Evolutionary conservation across 2,797 vertebrate species (phyloP).

Genomic region (Eidolon dupreanum): DNA sequence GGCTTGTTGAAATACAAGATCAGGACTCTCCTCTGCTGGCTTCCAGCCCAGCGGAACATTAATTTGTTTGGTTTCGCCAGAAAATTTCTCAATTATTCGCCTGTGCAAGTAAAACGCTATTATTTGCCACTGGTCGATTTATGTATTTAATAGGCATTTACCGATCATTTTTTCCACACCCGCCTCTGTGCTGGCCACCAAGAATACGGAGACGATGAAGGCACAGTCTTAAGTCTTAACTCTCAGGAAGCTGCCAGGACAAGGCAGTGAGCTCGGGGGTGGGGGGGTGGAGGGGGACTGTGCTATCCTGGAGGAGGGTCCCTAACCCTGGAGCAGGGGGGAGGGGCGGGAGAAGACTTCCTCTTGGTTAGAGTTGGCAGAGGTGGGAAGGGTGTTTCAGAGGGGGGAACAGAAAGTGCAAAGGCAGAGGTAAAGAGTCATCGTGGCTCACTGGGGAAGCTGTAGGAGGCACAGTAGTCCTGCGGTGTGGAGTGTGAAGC

Average conservation of each 20-base stretch:
- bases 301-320: neutral
- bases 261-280: neutral
- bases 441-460: fast-evolving
- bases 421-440: neutral
- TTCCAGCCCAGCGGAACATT: neutral
- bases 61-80: neutral
- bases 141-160: neutral
- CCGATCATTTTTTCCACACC: neutral
- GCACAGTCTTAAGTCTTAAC: no score
- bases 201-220: neutral
- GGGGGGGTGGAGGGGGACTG: neutral
- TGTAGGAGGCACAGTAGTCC: neutral
- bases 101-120: neutral
- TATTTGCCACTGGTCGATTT: neutral
- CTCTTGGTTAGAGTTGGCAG: neutral
- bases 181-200: no score
- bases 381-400: neutral
- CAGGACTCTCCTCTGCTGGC: neutral
- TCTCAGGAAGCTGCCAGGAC: neutral
- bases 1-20: neutral
- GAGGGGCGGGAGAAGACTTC: neutral
- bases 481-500: fast-evolving
- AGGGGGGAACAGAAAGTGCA: neutral
- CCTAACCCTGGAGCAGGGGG: neutral
- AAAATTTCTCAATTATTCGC: neutral